Percentiles rank a stretch among this genome's conserved stretches.
These are phyloP conservation scores for Noctua janthe DNA, from an alignment of 2,888 invertebrate species.

Conservation along the genomic window DNA sequence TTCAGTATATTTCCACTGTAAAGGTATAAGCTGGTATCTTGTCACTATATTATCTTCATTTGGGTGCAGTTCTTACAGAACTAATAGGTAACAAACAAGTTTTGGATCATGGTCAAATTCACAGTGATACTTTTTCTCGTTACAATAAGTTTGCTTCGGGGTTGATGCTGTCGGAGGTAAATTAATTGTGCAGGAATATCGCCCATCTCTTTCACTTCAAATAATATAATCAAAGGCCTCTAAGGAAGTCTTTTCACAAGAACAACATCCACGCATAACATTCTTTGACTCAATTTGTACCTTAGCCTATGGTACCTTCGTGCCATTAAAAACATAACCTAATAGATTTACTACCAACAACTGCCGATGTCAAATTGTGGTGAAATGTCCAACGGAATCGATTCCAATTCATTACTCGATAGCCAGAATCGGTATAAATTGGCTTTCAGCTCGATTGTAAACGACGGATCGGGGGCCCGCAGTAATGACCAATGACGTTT, in stretches of 20 bases:
- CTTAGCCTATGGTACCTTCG: too few species aligned
- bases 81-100: neutral
- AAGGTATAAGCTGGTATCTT: neutral
- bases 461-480: slow-evolving; percentile 21
- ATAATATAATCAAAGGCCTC: neutral
- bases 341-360: slow-evolving; percentile 25
- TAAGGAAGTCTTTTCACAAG: neutral
- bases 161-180: neutral
- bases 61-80: neutral
- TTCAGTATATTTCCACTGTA: neutral
- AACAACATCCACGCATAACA: neutral
- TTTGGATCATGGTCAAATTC: neutral
- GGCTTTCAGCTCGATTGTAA: slow-evolving; percentile 47
- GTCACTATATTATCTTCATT: neutral
- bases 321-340: neutral
- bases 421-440: slow-evolving; percentile 54
- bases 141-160: neutral
- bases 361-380: slow-evolving; percentile 17
- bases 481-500: slow-evolving; percentile 46
- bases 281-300: neutral
- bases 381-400: slow-evolving; percentile 46
- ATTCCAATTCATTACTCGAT: slow-evolving; percentile 55
- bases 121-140: neutral
- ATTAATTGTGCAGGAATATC: neutral
- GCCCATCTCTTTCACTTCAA: neutral